Base-by-base conservation (phyloP, 2,888 invertebrate genomes). In the Ecdyonurus torrentis region DNA sequence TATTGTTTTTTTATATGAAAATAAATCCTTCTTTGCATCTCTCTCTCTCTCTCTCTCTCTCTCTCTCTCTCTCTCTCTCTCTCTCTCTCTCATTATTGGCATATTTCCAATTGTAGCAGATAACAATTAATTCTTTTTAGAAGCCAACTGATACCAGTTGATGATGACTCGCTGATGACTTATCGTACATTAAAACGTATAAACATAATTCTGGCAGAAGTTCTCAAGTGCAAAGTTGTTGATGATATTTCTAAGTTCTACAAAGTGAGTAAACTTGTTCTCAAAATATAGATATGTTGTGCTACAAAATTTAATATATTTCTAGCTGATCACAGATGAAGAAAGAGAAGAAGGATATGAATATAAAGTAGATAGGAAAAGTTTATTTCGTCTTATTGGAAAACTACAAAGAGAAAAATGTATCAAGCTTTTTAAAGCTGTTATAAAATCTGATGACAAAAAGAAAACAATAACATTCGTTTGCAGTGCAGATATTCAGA, bases 281-380 rank as follows among this genome's bases (percentile, higher is more conserved):
- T n/a, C n/a, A n/a, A n/a, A n/a, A n/a, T n/a, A n/a, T n/a, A n/a
- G n/a, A n/a, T n/a, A n/a, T n/a, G n/a, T n/a, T n/a, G n/a, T n/a
- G n/a, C n/a, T n/a, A n/a, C n/a, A n/a, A n/a, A n/a, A n/a, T n/a
- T n/a, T n/a, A n/a, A n/a, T n/a, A n/a, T n/a, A n/a, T n/a, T 69
- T 68, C 50, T 63, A 77, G 72, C 72, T 77, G 62, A 79, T 86
- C 25, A 73, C 75, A 25, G 76, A 78, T 62, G 76, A 77, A 63
- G 84, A 84, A 71, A 74, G 75, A 63, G 74, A 76, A 63, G 80
- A 81, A 71, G 81, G 81, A 0, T 75, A 77, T 60, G 71, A 76
- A 3, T 80, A 78, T 0, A 78, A 74, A 63, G 80, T 84, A 59
- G 86, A 87, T 70, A 80, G 80, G 65, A 85, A 84, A 70, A 84